Evolutionary conservation across 2,888 invertebrate species (phyloP).

Genomic region (Hypomecis atomaria): DNA sequence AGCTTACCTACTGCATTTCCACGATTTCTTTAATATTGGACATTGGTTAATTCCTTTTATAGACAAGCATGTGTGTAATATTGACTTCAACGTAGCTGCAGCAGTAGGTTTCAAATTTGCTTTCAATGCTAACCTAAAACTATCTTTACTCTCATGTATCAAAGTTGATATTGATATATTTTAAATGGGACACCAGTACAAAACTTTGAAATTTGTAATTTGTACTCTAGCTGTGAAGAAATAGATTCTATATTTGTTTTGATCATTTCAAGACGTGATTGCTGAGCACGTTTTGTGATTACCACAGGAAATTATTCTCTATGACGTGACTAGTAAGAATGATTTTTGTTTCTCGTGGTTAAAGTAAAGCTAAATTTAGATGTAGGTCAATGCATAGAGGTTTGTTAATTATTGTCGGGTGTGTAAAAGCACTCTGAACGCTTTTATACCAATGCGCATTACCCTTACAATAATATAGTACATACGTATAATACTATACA

Average conservation of each 20-base stretch:
- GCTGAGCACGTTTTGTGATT: slow-evolving; percentile 4
- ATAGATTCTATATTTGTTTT: slow-evolving; percentile 25
- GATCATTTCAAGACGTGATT: slow-evolving; percentile 1
- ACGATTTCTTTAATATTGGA: too few species aligned
- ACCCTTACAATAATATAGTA: slow-evolving; percentile 17
- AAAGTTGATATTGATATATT: slow-evolving; percentile 4
- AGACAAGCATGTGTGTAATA: too few species aligned
- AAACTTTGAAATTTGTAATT: neutral
- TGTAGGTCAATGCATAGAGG: slow-evolving; percentile 60
- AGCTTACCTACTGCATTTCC: too few species aligned
- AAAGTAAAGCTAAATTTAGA: slow-evolving; percentile 58
- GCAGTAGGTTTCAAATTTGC: too few species aligned
- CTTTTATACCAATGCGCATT: slow-evolving; percentile 47
- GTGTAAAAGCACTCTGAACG: slow-evolving; percentile 56
- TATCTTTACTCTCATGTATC: too few species aligned
- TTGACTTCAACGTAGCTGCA: too few species aligned
- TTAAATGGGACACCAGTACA: slow-evolving; percentile 1
- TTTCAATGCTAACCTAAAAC: too few species aligned
- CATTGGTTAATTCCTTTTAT: too few species aligned
- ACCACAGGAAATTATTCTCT: slow-evolving; percentile 9
- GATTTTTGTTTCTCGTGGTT: slow-evolving; percentile 16
- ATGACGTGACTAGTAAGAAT: neutral
- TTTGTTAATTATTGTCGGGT: slow-evolving; percentile 60
- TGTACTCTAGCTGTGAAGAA: neutral
- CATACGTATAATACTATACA: too few species aligned